phyloP scores from a whole-genome alignment of 2,888 invertebrate genomes.

The Steinernema carpocapsae region DNA sequence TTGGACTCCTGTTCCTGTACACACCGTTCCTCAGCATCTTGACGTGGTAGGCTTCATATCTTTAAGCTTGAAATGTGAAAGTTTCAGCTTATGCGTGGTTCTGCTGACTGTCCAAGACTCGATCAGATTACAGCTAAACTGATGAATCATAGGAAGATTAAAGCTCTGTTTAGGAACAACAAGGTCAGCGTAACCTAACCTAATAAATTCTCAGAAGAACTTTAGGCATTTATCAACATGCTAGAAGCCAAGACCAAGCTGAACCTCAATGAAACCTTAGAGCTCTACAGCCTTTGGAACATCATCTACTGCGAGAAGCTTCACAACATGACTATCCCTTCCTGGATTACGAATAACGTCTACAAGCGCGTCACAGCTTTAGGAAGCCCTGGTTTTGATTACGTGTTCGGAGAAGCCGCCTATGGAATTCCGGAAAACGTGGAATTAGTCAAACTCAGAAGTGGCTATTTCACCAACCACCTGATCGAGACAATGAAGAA shows the following conservation, averaged over 20 bases:
- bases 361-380: neutral
- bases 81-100: too few species aligned
- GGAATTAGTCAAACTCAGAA: conserved; percentile 2
- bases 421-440: conserved; percentile 21
- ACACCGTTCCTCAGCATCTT: conserved; percentile 51
- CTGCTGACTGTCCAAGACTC: too few species aligned
- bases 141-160: too few species aligned
- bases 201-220: too few species aligned
- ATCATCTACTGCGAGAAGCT: conserved; percentile 7
- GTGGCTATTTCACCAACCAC: conserved; percentile 10
- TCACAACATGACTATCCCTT: conserved; percentile 29
- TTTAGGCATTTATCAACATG: too few species aligned
- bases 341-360: conserved; percentile 29
- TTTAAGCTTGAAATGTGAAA: too few species aligned
- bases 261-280: neutral
- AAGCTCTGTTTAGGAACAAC: too few species aligned
- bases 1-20: conserved; percentile 63
- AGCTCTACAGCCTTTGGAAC: conserved; percentile 6
- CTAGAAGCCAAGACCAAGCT: too few species aligned
- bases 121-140: too few species aligned
- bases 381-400: neutral
- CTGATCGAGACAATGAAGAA: conserved; percentile 3
- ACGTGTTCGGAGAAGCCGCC: conserved; percentile 29
- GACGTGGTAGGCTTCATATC: conserved; percentile 48
- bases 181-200: too few species aligned